Percentiles rank a stretch among this genome's conserved stretches.
These are phyloP conservation scores for human DNA, from an alignment of 2,113 vertebrate genomes.

Conservation along the genomic window GRCh38 chr1:150922501-150923000, in stretches of 20 bases:
- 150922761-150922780: neutral
- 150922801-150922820: neutral
- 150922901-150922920: neutral
- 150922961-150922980: constrained; percentile 25
- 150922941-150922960: neutral
- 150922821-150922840: neutral
- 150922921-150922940: neutral
- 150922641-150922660: neutral
- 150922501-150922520: neutral
- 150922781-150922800: neutral
- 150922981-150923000: neutral
- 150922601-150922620: neutral
- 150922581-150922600: neutral
- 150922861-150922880: neutral
- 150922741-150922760: neutral
- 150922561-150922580: neutral
- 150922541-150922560: neutral
- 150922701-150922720: neutral
- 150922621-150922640: neutral
- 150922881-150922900: neutral
- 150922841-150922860: neutral
- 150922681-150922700: neutral
- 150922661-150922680: neutral
- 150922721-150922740: neutral
- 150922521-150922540: neutral